phyloP scores from a whole-genome alignment of 2,797 vertebrate genomes.

The Schizopygopsis pylzovi region DNA sequence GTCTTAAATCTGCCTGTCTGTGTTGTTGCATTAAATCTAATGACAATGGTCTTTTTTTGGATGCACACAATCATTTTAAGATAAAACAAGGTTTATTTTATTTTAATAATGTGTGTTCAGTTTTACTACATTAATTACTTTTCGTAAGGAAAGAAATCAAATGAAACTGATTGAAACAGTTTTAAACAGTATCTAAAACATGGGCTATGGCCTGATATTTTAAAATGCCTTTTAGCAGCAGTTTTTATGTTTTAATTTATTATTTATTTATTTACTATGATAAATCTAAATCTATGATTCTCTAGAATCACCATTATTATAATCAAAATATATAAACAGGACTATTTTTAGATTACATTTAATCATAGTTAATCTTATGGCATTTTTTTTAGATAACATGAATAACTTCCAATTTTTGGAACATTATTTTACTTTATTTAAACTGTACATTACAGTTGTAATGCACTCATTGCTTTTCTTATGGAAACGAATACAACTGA shows the following conservation, averaged over 20 bases:
- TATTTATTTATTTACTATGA: neutral
- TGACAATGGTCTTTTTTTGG: neutral
- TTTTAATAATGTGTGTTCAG: too few species aligned
- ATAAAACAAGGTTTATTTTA: neutral
- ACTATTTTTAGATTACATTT: neutral
- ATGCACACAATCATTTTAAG: neutral
- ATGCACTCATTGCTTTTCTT: neutral
- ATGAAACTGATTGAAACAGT: neutral
- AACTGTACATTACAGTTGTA: neutral
- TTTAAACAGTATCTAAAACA: neutral
- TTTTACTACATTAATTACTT: too few species aligned
- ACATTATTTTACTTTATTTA: neutral
- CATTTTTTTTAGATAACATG: neutral
- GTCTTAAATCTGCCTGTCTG: neutral
- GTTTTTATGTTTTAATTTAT: neutral
- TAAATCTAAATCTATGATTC: neutral
- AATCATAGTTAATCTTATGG: neutral
- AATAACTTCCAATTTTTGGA: neutral
- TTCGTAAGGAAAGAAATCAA: neutral
- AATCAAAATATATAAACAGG: neutral
- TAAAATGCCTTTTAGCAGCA: neutral
- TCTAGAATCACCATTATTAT: neutral
- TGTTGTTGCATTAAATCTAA: neutral
- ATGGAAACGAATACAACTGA: neutral
- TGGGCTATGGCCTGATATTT: neutral